These are phyloP conservation scores for Drosophila diplacantha DNA, from an alignment of 2,888 invertebrate genomes.

Conservation along the genomic window DNA sequence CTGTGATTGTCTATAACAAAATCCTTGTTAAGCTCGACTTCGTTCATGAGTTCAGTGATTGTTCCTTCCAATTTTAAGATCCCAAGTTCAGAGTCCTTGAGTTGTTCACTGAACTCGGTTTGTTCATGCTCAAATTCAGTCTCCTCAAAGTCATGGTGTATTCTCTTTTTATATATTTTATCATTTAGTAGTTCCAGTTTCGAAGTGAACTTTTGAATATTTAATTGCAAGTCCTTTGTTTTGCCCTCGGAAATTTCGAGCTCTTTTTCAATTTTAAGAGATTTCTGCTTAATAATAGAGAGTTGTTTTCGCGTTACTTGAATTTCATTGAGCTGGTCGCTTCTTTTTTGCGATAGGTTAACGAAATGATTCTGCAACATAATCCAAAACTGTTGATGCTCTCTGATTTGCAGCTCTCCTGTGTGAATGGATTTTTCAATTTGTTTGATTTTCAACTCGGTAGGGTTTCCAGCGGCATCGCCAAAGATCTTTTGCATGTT, in stretches of 20 bases:
- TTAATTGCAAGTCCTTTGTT: constrained; percentile 80
- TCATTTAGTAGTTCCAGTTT: constrained; percentile 81
- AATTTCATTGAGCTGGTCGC: constrained; percentile 83
- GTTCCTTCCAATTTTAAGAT: constrained; percentile 84
- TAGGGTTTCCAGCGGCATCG: constrained; percentile 80
- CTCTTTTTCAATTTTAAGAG: constrained; percentile 83
- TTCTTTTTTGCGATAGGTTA: constrained; percentile 83
- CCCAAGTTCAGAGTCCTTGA: constrained; percentile 83
- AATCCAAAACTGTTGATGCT: constrained; percentile 86
- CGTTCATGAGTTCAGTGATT: constrained; percentile 82
- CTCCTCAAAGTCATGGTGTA: constrained; percentile 79
- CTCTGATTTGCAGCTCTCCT: constrained; percentile 81
- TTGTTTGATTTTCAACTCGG: constrained; percentile 78
- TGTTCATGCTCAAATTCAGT: constrained; percentile 80
- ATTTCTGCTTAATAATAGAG: constrained; percentile 85
- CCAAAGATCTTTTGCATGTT: constrained; percentile 73
- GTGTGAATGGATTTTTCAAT: constrained; percentile 83
- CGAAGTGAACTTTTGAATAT: constrained; percentile 81
- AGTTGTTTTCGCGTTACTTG: constrained; percentile 84
- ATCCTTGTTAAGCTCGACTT: constrained; percentile 80
- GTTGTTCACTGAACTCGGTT: constrained; percentile 78
- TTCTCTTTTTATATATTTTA: constrained; percentile 80
- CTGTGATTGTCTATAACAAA: constrained; percentile 83
- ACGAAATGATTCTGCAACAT: constrained; percentile 86
- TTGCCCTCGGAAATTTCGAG: constrained; percentile 80